Evolutionary conservation across 2,797 vertebrate species (phyloP).

Genomic region (Heterohyrax brucei): DNA sequence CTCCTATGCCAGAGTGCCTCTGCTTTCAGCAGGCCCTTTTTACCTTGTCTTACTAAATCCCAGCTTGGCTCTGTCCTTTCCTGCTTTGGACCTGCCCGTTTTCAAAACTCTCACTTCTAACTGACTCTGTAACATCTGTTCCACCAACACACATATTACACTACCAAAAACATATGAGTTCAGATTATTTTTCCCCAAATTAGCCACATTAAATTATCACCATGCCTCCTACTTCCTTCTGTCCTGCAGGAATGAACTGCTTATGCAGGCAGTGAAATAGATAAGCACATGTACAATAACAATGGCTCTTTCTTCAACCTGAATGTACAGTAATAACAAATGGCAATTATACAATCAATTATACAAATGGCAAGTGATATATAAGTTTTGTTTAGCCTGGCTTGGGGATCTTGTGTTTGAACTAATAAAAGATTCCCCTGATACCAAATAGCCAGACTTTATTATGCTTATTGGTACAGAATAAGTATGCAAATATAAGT

Average conservation of each 20-base stretch:
- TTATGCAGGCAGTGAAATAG: too few relatives aligned
- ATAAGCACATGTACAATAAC: neutral
- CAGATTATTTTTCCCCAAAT: neutral
- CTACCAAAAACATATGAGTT: neutral
- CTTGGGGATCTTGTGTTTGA: neutral
- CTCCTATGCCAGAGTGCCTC: neutral
- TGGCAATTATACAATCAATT: neutral
- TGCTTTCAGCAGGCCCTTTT: neutral
- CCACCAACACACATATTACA: neutral
- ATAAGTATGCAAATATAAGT: neutral
- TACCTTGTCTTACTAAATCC: neutral
- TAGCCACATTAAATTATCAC: neutral
- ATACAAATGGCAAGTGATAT: neutral
- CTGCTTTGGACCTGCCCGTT: neutral
- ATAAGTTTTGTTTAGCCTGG: neutral
- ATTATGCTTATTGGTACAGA: neutral
- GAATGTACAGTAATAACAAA: neutral
- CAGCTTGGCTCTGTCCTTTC: neutral
- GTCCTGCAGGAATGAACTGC: neutral
- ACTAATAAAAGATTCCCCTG: neutral
- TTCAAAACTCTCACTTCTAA: conserved; percentile 39
- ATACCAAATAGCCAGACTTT: conserved; percentile 41
- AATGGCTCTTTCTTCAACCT: too few relatives aligned
- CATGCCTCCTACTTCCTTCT: conserved; percentile 4
- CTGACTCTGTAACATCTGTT: neutral